These are phyloP conservation scores for Dastarcus helophoroides DNA, from an alignment of 2,888 invertebrate genomes.

Conservation along the genomic window DNA sequence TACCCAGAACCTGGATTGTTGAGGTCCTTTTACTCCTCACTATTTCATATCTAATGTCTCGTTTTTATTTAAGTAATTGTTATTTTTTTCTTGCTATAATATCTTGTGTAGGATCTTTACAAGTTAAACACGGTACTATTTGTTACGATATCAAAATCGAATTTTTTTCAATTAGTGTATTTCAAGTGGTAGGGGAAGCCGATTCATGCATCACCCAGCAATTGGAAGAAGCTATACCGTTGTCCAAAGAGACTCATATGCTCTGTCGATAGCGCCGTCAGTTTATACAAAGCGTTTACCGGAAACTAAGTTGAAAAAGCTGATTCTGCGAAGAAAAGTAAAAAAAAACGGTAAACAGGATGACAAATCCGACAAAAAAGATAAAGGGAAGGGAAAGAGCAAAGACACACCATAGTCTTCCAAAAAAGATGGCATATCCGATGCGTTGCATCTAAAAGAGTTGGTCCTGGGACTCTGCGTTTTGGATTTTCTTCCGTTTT, in stretches of 20 bases:
- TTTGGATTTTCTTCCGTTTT: constrained; percentile 21
- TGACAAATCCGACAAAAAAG: too few species aligned
- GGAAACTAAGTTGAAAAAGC: constrained; percentile 17
- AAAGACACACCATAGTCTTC: constrained; percentile 7
- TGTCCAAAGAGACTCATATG: constrained; percentile 7
- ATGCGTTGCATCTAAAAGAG: too few species aligned
- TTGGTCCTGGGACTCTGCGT: constrained; percentile 18
- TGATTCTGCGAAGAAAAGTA: constrained; percentile 6
- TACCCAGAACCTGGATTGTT: too few species aligned
- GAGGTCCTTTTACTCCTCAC: too few species aligned
- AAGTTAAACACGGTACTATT: too few species aligned
- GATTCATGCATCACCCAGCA: constrained; percentile 19
- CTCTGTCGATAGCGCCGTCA: constrained; percentile 22
- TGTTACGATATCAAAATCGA: too few species aligned
- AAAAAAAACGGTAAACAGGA: constrained; percentile 5
- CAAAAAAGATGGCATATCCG: constrained; percentile 4
- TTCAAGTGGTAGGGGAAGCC: constrained; percentile 20
- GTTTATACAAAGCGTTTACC: constrained; percentile 24
- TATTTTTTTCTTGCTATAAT: too few species aligned
- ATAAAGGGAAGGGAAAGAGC: constrained; percentile 14
- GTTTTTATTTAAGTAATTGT: too few species aligned
- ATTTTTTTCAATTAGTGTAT: constrained; percentile 24
- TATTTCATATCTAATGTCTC: too few species aligned
- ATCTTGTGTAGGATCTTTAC: too few species aligned
- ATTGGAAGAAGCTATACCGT: constrained; percentile 13